Base-by-base conservation (phyloP, 2,113 vertebrate genomes). In the Todiramphus chloris region DNA sequence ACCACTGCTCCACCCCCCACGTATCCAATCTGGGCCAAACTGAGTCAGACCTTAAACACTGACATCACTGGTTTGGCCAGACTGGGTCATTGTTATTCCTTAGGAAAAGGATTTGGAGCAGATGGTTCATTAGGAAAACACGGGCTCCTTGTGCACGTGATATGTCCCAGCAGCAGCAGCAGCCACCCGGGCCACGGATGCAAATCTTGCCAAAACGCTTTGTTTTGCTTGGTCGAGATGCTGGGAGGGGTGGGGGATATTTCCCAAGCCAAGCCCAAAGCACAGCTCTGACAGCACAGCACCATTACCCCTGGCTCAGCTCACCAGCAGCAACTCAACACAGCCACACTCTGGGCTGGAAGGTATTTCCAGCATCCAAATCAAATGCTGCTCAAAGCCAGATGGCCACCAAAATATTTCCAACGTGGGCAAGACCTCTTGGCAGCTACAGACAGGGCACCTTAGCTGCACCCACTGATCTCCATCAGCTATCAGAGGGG, bases 131-230 rank as follows among this genome's bases (percentile, higher is more conserved):
- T 77, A 41, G 72, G 37, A 64, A 70, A 59, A 72, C 1, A 2
- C 3, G 0, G 48, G 23, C 31, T 82, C 68, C 53, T 41, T 23
- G 83, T 2, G 2, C 1, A 1, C 23, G 7, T 0, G 27, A 16
- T 13, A 35, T 60, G 21, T 18, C 58, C 2, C 0, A 30, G 35
- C 39, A 16, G 43, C 58, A n/a, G 55, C 56, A 58, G 56, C 70
- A 51, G 60, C 55, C 39, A 17, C 20, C 56, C 2, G 1, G 25
- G 18, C 11, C 56, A 9, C 11, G 9, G 64, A 35, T 35, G 35
- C 31, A 35, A 41, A 31, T 50, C 50, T 28, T 43, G 41, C 58
- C 3, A 1, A 78, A 56, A 70, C 12, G 3, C 73, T 56, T 46
- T 3, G 0, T 21, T 48, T 64, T 5, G 14, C 5, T 0, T 15